These are phyloP conservation scores for Pachliopta kotzebuea DNA, from an alignment of 2,888 invertebrate genomes.

Conservation along the genomic window DNA sequence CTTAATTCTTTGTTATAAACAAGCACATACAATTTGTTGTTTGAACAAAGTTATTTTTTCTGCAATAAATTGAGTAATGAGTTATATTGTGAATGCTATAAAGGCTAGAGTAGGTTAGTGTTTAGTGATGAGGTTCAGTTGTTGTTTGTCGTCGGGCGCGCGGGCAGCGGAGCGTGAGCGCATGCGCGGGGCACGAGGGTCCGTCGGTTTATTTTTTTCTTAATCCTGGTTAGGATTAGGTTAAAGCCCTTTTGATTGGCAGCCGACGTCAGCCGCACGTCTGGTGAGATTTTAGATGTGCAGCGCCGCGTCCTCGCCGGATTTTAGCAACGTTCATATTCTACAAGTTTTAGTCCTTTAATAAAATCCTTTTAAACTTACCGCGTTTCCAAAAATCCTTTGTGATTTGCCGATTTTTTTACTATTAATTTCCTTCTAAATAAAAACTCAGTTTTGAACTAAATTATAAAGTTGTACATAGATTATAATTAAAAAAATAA, in stretches of 20 bases:
- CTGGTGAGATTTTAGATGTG: constrained; percentile 46
- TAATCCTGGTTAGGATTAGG: constrained; percentile 78
- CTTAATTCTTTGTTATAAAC: constrained; percentile 13
- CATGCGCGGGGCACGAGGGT: constrained; percentile 72
- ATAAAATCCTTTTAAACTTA: constrained; percentile 14
- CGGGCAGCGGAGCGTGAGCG: constrained; percentile 71
- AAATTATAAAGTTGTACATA: too few relatives aligned
- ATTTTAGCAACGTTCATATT: constrained; percentile 42
- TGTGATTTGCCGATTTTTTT: constrained; percentile 3
- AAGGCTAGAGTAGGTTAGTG: constrained; percentile 34
- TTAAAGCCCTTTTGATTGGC: constrained; percentile 77
- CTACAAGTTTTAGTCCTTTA: constrained; percentile 20
- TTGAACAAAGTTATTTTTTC: background rate
- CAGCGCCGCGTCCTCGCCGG: constrained; percentile 39
- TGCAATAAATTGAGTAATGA: background rate
- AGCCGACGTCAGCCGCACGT: constrained; percentile 74
- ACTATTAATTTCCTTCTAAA: too few relatives aligned
- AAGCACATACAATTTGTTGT: constrained; percentile 6
- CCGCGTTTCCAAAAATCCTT: constrained; percentile 4
- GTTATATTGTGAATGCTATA: constrained; percentile 29
- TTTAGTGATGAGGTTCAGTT: constrained; percentile 13
- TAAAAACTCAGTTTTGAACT: too few relatives aligned
- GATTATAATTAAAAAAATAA: too few relatives aligned
- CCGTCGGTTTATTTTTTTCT: constrained; percentile 73
- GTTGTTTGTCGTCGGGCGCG: constrained; percentile 38